These are phyloP conservation scores for Eulemur rubriventer DNA, from an alignment of 2,797 vertebrate genomes.

Conservation along the genomic window DNA sequence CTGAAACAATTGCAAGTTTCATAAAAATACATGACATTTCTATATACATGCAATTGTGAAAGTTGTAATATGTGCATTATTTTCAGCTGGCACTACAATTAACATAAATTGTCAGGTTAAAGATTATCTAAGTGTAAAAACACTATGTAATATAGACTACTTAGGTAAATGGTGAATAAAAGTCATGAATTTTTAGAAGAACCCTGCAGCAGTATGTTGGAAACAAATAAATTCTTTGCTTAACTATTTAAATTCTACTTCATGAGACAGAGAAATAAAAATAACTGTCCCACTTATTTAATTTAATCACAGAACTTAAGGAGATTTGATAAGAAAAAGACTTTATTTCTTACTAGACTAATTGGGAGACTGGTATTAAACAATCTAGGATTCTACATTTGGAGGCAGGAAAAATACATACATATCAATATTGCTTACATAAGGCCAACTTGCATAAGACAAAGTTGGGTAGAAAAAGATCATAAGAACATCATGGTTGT, in stretches of 20 bases:
- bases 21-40: slow-evolving; percentile 47
- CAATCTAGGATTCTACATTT: not conserved
- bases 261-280: not conserved
- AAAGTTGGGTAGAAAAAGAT: slow-evolving; percentile 19
- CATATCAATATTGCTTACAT: not conserved
- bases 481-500: not conserved
- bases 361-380: not conserved
- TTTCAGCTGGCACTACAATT: slow-evolving; percentile 53
- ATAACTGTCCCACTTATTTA: slow-evolving; percentile 2
- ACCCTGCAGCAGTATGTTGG: not conserved
- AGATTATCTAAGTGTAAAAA: slow-evolving; percentile 49
- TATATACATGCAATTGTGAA: slow-evolving; percentile 20
- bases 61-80: slow-evolving; percentile 17
- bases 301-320: slow-evolving; percentile 12
- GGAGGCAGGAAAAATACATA: not conserved
- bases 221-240: slow-evolving; percentile 51
- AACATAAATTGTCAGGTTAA: slow-evolving; percentile 41
- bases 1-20: slow-evolving; percentile 11
- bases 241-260: slow-evolving; percentile 45
- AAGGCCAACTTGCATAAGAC: not conserved
- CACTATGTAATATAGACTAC: not conserved
- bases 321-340: not conserved
- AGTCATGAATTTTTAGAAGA: slow-evolving; percentile 47
- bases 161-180: slow-evolving; percentile 9
- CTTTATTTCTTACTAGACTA: not conserved